Base-by-base conservation (phyloP, 2,888 invertebrate genomes). In the Torymus auratus region DNA sequence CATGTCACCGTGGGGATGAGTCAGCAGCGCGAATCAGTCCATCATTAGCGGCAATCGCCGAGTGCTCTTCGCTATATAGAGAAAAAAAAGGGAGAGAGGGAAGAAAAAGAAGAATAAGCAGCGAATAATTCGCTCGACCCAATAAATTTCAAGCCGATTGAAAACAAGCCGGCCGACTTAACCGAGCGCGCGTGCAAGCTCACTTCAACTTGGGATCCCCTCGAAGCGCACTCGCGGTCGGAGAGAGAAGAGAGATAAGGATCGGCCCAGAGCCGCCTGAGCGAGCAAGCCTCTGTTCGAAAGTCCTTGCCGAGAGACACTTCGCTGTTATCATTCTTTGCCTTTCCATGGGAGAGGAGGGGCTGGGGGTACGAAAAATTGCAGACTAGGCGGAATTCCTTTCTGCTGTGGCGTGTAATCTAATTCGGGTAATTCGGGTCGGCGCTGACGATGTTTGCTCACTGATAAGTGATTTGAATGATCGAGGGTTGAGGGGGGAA, bases 91-190 rank as follows among this genome's bases (percentile, higher is more conserved):
- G 70, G 10, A n/a, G 14, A 52, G 70, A 10, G 20, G 14, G 52
- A 12, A 28, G 61, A 11, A 53, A 50, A 61, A 23, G 13, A 71
- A 1, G 17, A 13, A 28, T 53, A 4, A 41, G 7, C 12, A 17
- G 52, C 10, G 17, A 13, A 4, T 1, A 7, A 14, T 15, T 28
- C 23, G 72, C 64, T 75, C 55, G 71, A 80, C 70, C 58, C 70
- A 67, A 76, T 80, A 71, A 80, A 80, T 80, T 80, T 80, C 75
- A 65, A 80, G 71, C 23, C 76, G 68, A 76, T 80, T 76, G 80
- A 80, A 80, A 80, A 80, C 71, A 80, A 80, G 71, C 71, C 50
- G 50, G 62, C 70, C 62, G 69, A 61, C 10, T 64, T 41, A 28
- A 28, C 28, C 28, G 28, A 28, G 28, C 28, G 28, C 28, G 28